Base-by-base conservation (phyloP, 2,797 vertebrate species). In the Crax fasciolata region DNA sequence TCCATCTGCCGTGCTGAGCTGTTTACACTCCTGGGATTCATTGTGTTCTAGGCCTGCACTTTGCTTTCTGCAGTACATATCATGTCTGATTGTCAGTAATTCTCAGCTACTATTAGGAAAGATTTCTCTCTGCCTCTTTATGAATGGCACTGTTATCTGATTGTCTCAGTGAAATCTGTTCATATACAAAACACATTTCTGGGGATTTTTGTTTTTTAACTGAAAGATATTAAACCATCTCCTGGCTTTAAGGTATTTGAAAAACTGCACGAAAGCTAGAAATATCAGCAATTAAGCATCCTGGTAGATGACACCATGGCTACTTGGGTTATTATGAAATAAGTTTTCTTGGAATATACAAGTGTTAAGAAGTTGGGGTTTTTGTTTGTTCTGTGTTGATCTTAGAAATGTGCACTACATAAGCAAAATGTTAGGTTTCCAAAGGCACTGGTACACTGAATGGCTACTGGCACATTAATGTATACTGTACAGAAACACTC, bases 361-460 rank as follows among this genome's bases (percentile, higher is more conserved):
- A 24, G 32, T 13, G 5, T 38, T 75, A 30, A 54, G 28, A 41
- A 27, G 24, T 46, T 5, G 5, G 0, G 0, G 1, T 2, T 32
- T 41, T 39, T n/a, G 41, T 18, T 30, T 30, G n/a, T 58, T 23
- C 20, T 57, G 20, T 57, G 55, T 32, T 43, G 11, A 12, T 43
- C 12, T 43, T 35, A 35, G 35, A 35, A 35, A 35, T 35, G 35
- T 35, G 35, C 6, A 8, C 11, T 67, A 38, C 18, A 49, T 43
- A 54, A 62, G 11, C 27, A 79, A 72, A 89, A 32, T 17, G 8
- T 49, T 58, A 57, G 13, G 9, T 25, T 39, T 75, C 21, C 39
- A 55, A 67, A 93, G 58, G n/a, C 58, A 54, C 11, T 19, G 24
- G 46, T 58, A 28, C 2, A 0, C 6, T 32, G 76, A 10, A 38